phyloP scores from a whole-genome alignment of 2,888 invertebrate species.

The Melitaea athalia region DNA sequence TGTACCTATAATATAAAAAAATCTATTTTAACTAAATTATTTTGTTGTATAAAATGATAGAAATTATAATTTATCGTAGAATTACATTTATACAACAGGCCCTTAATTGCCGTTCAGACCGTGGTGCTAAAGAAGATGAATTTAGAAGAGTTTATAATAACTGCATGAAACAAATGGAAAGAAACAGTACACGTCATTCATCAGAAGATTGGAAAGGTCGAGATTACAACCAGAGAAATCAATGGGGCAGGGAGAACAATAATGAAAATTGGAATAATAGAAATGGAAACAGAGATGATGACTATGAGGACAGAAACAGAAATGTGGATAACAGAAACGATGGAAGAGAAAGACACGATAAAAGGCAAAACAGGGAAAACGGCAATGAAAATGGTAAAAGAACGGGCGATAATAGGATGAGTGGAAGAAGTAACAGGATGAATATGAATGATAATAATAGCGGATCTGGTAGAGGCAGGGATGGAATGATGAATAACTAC shows the following conservation, averaged over 20 bases:
- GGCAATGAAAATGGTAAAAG: constrained; percentile 39
- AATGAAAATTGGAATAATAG: constrained; percentile 44
- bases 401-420: constrained; percentile 36
- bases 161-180: constrained; percentile 78
- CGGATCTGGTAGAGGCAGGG: constrained; percentile 43
- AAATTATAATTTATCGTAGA: neutral
- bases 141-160: constrained; percentile 81
- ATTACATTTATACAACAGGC: constrained; percentile 54
- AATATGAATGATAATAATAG: constrained; percentile 21
- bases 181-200: constrained; percentile 49
- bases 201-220: constrained; percentile 56
- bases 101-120: constrained; percentile 82
- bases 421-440: constrained; percentile 40
- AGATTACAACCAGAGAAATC: constrained; percentile 49
- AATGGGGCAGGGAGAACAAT: constrained; percentile 46
- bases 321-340: constrained; percentile 41
- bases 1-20: no score
- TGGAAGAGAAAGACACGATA: constrained; percentile 32
- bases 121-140: constrained; percentile 82
- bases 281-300: constrained; percentile 38
- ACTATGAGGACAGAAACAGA: constrained; percentile 35
- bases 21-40: no score
- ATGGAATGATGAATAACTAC: constrained; percentile 39
- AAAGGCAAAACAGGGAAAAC: constrained; percentile 24
- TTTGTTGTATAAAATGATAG: no score